Evolutionary conservation across 2,888 invertebrate genomes (phyloP).

Genomic region (Pterobdella sp.): DNA sequence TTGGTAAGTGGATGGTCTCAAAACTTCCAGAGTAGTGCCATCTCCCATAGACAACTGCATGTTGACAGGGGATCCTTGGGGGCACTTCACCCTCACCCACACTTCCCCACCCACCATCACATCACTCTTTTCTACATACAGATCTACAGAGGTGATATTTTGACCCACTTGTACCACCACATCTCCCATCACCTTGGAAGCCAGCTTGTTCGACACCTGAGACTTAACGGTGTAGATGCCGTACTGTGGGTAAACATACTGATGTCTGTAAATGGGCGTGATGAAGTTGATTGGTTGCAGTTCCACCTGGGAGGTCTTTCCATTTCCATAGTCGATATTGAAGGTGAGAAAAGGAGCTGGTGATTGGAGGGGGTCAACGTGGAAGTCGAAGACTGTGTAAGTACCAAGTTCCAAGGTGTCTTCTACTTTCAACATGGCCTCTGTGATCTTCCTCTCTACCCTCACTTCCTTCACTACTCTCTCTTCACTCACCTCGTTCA

Average conservation of each 20-base stretch:
- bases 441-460: constrained; percentile 44
- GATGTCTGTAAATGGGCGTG: constrained; percentile 36
- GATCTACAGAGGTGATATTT: constrained; percentile 42
- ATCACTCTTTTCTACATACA: constrained; percentile 39
- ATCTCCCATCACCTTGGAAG: constrained; percentile 37
- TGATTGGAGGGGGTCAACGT: constrained; percentile 40
- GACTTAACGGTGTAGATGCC: constrained; percentile 45
- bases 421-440: constrained; percentile 35
- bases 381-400: constrained; percentile 40
- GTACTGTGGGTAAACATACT: constrained; percentile 43
- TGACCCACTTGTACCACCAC: constrained; percentile 43
- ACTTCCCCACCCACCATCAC: constrained; percentile 39
- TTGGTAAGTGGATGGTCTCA: constrained; percentile 24
- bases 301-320: constrained; percentile 36
- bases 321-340: constrained; percentile 43
- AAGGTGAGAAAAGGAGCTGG: constrained; percentile 39
- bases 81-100: constrained; percentile 40
- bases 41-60: constrained; percentile 36
- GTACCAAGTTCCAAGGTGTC: constrained; percentile 41
- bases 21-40: constrained; percentile 23
- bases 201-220: constrained; percentile 43
- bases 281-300: constrained; percentile 26
- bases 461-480: constrained; percentile 40
- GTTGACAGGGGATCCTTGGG: constrained; percentile 40
- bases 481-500: constrained; percentile 43